Evolutionary conservation across 2,113 vertebrate genomes (phyloP).

Genomic region (Hemiscyllium ocellatum): DNA sequence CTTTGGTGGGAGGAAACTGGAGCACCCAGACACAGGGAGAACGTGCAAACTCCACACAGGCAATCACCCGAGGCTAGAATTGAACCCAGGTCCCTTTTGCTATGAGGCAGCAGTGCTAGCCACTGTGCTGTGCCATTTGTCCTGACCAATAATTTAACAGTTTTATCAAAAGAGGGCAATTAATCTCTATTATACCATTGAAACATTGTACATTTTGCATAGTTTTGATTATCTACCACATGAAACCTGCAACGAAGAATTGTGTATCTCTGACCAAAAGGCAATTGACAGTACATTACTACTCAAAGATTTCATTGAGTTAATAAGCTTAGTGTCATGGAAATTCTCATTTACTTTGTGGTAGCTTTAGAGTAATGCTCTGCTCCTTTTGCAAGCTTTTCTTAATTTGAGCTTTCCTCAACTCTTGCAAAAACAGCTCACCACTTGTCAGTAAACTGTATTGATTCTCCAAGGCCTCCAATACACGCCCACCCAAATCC

Average conservation of each 20-base stretch:
- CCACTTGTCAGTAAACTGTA: not conserved
- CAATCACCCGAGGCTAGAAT: too few species aligned
- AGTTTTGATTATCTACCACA: not conserved
- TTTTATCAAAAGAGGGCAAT: not conserved
- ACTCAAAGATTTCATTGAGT: not conserved
- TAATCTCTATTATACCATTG: not conserved
- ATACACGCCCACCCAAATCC: not conserved
- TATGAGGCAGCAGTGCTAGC: too few species aligned
- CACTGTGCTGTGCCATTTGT: too few species aligned
- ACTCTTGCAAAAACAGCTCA: not conserved
- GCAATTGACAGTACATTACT: not conserved
- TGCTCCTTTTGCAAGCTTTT: not conserved
- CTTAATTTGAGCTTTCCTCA: not conserved
- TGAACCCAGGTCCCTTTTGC: too few species aligned
- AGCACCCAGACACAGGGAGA: too few species aligned
- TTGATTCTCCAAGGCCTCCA: not conserved
- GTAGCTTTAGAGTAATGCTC: not conserved
- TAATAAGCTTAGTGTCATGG: not conserved
- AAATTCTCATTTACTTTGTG: not conserved
- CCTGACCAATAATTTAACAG: not conserved
- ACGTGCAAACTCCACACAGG: too few species aligned
- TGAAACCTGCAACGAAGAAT: not conserved
- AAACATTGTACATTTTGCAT: not conserved
- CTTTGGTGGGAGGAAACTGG: too few species aligned
- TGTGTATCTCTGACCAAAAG: not conserved